Base-by-base conservation (phyloP, 2,888 invertebrate genomes). In the Rotaria magnacalcarata region DNA sequence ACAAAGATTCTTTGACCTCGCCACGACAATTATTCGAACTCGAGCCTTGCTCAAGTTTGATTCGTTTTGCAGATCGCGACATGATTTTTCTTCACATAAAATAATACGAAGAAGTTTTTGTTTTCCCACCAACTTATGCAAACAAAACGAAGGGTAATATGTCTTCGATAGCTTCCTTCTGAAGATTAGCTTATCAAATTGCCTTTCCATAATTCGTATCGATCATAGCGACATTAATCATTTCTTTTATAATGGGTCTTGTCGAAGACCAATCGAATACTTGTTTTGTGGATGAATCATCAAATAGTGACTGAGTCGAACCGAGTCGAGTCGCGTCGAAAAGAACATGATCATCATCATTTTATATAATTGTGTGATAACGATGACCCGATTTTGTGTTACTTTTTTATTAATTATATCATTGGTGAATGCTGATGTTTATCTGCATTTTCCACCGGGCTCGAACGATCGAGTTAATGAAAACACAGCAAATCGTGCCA, bases 381-480 rank as follows among this genome's bases (percentile, higher is more conserved):
- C 1, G 6, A 80, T n/a, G 80, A n/a, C 5, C 47, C 24, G 14
- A 21, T 24, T 80, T 43, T 47, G 34, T 47, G 2, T 80, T 47
- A 24, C 8, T 0, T 2, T 47, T 11, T 24, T 80, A 11, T 6
- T 47, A 3, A n/a, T 47, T 43, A 19, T 80, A 14, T 47, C 24
- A n/a, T 0, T 47, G 47, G 75, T 86, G 14, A n/a, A 67, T 14
- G 84, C 85, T 6, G 91, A 91, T 88, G 87, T 91, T 24, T 91
- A 91, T 86, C 85, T 90, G 14, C 91, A 91, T 87, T 89, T 88
- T 85, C 90, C 90, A 19, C 87, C 90, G 74, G 91, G 91, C 8
- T 89, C 89, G 34, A 91, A 91, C 88, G 90, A 91, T 88, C 88
- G 91, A 84, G 88, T 91, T 58, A 90, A 90, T 88, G 91, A 91